phyloP scores from a whole-genome alignment of 2,113 vertebrate genomes.

The Pelodiscus sinensis region DNA sequence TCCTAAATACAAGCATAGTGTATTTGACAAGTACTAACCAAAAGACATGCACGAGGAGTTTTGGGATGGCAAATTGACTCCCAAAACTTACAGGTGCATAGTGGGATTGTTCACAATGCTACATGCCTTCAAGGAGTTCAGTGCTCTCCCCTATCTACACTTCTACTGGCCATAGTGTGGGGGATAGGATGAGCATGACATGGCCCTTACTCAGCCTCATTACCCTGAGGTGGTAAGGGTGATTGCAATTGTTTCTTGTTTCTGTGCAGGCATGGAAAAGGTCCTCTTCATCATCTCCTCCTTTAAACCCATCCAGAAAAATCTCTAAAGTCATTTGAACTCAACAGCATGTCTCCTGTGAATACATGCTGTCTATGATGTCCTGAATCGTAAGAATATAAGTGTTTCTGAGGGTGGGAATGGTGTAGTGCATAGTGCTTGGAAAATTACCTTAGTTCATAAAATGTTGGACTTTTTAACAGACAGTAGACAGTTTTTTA shows the following conservation, averaged over 20 bases:
- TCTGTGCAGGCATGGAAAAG: neutral
- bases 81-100: neutral
- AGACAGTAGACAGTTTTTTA: neutral
- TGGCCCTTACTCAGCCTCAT: accelerated
- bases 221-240: neutral
- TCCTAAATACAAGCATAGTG: accelerated
- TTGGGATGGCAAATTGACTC: neutral
- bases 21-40: neutral
- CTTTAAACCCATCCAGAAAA: neutral
- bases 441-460: neutral
- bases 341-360: neutral
- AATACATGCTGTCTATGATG: neutral
- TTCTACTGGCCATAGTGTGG: neutral
- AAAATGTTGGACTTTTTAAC: neutral
- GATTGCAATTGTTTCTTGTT: neutral
- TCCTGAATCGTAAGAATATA: neutral
- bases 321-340: neutral
- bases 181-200: accelerated
- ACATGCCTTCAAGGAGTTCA: neutral
- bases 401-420: neutral
- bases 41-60: neutral
- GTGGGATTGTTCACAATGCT: neutral
- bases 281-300: neutral
- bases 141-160: neutral
- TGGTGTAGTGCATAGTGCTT: neutral